phyloP scores from a whole-genome alignment of 2,888 invertebrate species.

The Thymelicus sylvestris region DNA sequence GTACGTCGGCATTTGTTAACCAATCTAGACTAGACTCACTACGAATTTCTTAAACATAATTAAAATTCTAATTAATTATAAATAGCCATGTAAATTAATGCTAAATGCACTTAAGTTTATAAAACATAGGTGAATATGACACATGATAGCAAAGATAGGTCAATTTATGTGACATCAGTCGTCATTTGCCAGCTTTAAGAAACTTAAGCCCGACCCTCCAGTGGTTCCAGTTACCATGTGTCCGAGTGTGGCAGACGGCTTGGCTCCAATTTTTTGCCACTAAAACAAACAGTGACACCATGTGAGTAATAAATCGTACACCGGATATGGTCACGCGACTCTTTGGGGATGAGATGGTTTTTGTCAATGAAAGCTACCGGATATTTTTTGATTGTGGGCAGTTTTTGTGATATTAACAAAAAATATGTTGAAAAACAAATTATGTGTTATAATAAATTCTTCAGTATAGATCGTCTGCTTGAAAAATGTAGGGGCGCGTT shows the following conservation, averaged over 20 bases:
- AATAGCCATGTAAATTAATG: too few relatives aligned
- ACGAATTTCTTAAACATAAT: too few relatives aligned
- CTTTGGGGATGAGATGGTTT: slow-evolving; percentile 17
- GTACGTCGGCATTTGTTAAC: too few relatives aligned
- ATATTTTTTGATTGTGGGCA: slow-evolving; percentile 10
- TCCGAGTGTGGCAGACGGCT: slow-evolving; percentile 58
- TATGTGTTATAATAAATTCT: too few relatives aligned
- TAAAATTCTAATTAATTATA: too few relatives aligned
- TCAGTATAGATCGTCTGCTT: too few relatives aligned
- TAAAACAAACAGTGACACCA: slow-evolving; percentile 46
- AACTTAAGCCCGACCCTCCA: slow-evolving; percentile 1
- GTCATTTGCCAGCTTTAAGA: slow-evolving; percentile 12
- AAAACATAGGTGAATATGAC: too few relatives aligned
- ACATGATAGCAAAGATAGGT: background rate
- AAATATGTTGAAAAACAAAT: background rate
- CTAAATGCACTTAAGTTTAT: too few relatives aligned
- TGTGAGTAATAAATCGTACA: slow-evolving; percentile 62
- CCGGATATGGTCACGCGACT: slow-evolving; percentile 68
- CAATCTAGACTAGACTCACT: too few relatives aligned
- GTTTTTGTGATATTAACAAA: background rate
- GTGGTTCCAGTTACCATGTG: background rate
- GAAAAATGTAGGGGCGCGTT: too few relatives aligned
- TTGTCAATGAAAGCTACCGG: slow-evolving; percentile 19
- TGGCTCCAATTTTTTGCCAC: slow-evolving; percentile 70
- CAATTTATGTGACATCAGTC: slow-evolving; percentile 11